phyloP scores from a whole-genome alignment of 2,797 vertebrate genomes.

The Dipus sagitta region DNA sequence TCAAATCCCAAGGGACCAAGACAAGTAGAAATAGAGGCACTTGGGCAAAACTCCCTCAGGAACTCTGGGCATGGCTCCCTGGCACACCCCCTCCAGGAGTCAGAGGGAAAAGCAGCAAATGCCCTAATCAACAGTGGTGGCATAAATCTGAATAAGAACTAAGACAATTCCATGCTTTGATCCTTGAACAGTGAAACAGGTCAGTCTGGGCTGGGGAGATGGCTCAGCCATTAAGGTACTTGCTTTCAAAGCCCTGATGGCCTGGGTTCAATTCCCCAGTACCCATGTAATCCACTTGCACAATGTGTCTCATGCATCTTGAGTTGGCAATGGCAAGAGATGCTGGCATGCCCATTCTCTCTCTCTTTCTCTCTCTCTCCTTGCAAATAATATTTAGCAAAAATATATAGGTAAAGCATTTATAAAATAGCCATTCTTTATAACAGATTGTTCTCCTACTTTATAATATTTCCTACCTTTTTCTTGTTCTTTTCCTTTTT shows the following conservation, averaged over 20 bases:
- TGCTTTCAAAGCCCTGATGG: too few relatives aligned
- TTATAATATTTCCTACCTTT: neutral
- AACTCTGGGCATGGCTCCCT: neutral
- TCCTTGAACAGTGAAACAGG: neutral
- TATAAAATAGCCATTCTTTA: neutral
- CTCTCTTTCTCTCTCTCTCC: too few relatives aligned
- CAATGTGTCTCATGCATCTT: too few relatives aligned
- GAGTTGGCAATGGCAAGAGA: too few relatives aligned
- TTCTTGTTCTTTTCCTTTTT: neutral
- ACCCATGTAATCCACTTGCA: too few relatives aligned
- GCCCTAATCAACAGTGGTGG: neutral
- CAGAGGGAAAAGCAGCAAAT: neutral
- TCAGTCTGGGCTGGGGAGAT: neutral
- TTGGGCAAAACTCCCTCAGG: neutral
- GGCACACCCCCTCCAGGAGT: neutral
- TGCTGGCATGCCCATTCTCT: too few relatives aligned
- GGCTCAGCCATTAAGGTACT: too few relatives aligned
- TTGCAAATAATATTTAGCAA: too few relatives aligned
- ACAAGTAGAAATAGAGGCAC: slow-evolving; percentile 43
- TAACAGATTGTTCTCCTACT: neutral
- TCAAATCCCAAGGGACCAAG: slow-evolving; percentile 25
- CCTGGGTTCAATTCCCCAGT: too few relatives aligned
- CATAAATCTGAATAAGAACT: slow-evolving; percentile 23
- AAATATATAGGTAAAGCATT: too few relatives aligned
- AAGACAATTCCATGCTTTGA: neutral